A percentile compares a stretch with the other conserved stretches of the same genome.
phyloP scores from a whole-genome alignment of 2,888 invertebrate genomes.

The Dorcus parallelipipedus region DNA sequence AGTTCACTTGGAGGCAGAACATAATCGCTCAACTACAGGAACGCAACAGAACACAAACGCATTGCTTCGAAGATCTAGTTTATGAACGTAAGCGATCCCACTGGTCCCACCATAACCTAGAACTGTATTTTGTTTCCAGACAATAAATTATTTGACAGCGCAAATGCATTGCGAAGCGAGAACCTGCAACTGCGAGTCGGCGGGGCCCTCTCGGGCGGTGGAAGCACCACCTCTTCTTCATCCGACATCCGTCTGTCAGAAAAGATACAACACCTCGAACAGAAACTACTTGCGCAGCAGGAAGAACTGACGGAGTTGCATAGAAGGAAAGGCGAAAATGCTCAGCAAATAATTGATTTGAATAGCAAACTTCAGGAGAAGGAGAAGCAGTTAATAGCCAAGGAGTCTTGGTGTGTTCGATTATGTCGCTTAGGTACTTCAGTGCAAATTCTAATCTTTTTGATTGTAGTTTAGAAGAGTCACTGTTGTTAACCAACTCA shows the following conservation, averaged over 20 bases:
- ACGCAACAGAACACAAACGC: conserved; percentile 72
- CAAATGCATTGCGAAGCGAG: conserved; percentile 74
- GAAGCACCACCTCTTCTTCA: conserved; percentile 31
- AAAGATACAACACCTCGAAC: conserved; percentile 73
- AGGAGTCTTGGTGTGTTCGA: conserved; percentile 64
- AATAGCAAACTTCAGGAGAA: conserved; percentile 82
- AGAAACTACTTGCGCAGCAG: conserved; percentile 81
- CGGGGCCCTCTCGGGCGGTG: conserved; percentile 49
- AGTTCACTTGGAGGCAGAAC: conserved; percentile 64
- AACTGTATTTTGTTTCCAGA: conserved; percentile 54
- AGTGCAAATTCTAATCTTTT: no score
- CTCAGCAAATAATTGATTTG: conserved; percentile 89
- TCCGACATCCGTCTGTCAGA: conserved; percentile 47
- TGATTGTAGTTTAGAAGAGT: conserved; percentile 63
- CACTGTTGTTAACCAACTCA: conserved; percentile 37
- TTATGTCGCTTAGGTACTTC: no score
- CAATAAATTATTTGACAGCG: conserved; percentile 81
- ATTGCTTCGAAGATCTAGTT: conserved; percentile 76
- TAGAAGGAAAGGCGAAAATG: conserved; percentile 84
- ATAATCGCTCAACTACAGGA: conserved; percentile 68
- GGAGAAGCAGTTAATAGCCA: conserved; percentile 69
- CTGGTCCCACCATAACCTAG: not conserved
- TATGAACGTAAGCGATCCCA: conserved; percentile 67
- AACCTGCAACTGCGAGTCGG: conserved; percentile 82
- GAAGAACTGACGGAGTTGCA: conserved; percentile 92